Percentiles rank a stretch among this genome's conserved stretches.
These are phyloP conservation scores for Psittacula echo DNA, from an alignment of 2,797 vertebrate genomes.

Conservation along the genomic window DNA sequence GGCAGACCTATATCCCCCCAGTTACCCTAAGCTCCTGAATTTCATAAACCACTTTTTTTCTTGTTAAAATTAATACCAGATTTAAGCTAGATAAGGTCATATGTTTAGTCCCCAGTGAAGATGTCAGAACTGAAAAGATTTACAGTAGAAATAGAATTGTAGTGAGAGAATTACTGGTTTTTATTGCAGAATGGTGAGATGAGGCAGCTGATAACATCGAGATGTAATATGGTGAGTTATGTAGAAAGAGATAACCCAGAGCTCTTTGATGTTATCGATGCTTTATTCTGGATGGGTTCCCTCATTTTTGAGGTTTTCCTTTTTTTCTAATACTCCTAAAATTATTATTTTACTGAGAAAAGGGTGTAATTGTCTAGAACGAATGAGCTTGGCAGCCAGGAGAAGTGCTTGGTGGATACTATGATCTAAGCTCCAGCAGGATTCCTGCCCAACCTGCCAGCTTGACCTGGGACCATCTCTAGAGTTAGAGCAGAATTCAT, in stretches of 20 bases:
- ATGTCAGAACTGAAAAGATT: constrained; percentile 52
- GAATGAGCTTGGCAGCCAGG: neutral
- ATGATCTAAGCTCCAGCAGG: neutral
- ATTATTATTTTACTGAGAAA: neutral
- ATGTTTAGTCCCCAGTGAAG: constrained; percentile 43
- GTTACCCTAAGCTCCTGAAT: constrained; percentile 71
- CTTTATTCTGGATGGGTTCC: neutral
- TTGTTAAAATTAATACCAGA: constrained; percentile 69
- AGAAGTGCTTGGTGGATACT: neutral
- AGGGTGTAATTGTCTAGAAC: neutral
- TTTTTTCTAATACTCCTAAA: neutral
- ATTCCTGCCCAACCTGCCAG: neutral
- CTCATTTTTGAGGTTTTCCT: neutral
- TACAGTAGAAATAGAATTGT: constrained; percentile 9
- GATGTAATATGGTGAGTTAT: neutral
- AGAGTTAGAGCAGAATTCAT: neutral
- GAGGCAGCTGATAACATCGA: neutral
- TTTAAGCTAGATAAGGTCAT: constrained; percentile 73
- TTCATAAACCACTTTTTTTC: constrained; percentile 59
- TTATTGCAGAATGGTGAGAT: neutral
- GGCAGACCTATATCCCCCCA: constrained; percentile 48
- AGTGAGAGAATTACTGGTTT: neutral
- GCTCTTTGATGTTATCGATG: neutral
- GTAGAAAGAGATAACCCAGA: neutral
- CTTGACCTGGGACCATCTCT: neutral